Evolutionary conservation across 2,797 vertebrate genomes (phyloP).

Genomic region (Philypnodon macrostomus): DNA sequence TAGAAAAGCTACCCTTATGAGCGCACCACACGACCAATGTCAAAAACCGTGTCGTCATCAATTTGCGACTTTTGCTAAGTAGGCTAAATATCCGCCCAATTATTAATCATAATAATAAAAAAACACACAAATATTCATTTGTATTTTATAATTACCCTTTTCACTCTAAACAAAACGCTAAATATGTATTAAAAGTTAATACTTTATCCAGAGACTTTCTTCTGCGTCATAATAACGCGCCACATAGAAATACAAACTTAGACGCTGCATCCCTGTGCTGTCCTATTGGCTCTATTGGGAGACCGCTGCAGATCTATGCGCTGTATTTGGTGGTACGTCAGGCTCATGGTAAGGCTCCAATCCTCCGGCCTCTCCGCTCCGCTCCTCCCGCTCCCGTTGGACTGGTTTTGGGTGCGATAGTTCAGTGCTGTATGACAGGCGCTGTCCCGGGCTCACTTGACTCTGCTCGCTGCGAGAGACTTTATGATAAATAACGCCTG

Average conservation of each 20-base stretch:
- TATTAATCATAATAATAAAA: too few species aligned
- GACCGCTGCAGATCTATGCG: slow-evolving; percentile 3
- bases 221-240: slow-evolving; percentile 30
- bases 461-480: not conserved
- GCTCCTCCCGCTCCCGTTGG: slow-evolving; percentile 9
- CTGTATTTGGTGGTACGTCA: not conserved
- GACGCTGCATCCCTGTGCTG: slow-evolving; percentile 7
- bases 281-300: accelerated
- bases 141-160: too few species aligned
- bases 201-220: too few species aligned
- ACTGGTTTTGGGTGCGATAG: slow-evolving; percentile 49
- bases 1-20: slow-evolving; percentile 34
- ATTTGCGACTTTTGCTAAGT: slow-evolving; percentile 50
- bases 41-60: slow-evolving; percentile 49
- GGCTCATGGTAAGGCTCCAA: not conserved
- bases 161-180: too few species aligned
- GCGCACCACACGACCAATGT: slow-evolving; percentile 57
- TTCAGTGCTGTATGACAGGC: slow-evolving; percentile 46
- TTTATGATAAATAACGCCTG: not conserved
- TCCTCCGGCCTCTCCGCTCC: slow-evolving; percentile 1
- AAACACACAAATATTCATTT: not conserved
- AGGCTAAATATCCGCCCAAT: too few species aligned
- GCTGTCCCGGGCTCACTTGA: slow-evolving; percentile 1
- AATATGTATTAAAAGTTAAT: too few species aligned
- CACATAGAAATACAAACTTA: slow-evolving; percentile 16